Conservation (phyloP, 2,888 invertebrate species). For the Caradrina kadenii region DNA sequence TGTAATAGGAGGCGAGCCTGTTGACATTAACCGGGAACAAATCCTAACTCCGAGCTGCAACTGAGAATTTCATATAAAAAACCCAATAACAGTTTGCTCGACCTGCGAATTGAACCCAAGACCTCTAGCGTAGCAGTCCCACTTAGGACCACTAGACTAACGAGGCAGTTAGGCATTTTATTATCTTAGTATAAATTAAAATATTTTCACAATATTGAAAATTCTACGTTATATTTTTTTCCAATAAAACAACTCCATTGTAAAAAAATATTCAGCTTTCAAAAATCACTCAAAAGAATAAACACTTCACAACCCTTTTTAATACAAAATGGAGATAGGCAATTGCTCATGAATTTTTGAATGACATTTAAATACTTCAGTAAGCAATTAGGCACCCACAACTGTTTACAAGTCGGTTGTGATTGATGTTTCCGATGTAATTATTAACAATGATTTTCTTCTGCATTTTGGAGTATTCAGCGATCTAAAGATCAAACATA, state of each 20-base stretch:
- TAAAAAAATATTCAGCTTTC: background rate
- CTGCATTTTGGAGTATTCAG: background rate
- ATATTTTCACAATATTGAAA: background rate
- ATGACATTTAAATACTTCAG: conserved; percentile 35
- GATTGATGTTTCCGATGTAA: conserved; percentile 39
- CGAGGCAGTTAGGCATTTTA: too few relatives aligned
- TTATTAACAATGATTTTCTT: conserved; percentile 6
- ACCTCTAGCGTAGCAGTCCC: too few relatives aligned
- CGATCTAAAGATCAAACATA: background rate
- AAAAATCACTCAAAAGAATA: background rate
- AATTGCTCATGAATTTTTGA: conserved; percentile 30
- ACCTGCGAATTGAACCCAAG: too few relatives aligned
- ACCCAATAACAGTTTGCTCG: too few relatives aligned
- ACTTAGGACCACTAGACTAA: too few relatives aligned
- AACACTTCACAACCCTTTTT: conserved; percentile 17
- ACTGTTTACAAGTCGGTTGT: conserved; percentile 14
- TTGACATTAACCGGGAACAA: too few relatives aligned
- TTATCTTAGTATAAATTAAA: too few relatives aligned
- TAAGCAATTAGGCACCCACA: conserved; percentile 31
- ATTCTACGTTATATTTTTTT: background rate
- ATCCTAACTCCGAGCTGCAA: too few relatives aligned
- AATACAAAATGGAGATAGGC: conserved; percentile 36
- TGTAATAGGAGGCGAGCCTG: too few relatives aligned
- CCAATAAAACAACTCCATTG: background rate
- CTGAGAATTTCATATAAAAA: too few relatives aligned